Evolutionary conservation across 2,888 invertebrate species (phyloP).

Genomic region (Bimastos eiseni): DNA sequence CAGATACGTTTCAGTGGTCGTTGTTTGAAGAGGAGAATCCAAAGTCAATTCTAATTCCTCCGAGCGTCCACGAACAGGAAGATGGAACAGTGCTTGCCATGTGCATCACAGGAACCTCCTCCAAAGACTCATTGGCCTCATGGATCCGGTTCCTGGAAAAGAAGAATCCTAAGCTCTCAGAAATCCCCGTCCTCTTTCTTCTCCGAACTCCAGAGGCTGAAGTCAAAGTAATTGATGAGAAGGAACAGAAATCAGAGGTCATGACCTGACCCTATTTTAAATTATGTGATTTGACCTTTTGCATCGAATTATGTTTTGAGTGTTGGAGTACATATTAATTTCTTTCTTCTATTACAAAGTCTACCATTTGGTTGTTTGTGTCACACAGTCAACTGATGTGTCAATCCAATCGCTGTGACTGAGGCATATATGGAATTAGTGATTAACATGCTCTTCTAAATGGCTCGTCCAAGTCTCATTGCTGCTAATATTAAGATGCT

Average conservation of each 20-base stretch:
- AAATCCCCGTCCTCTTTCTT: constrained; percentile 83
- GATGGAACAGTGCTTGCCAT: constrained; percentile 85
- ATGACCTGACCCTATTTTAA: background rate
- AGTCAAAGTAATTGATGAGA: constrained; percentile 13
- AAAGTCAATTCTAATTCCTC: constrained; percentile 60
- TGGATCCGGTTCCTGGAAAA: constrained; percentile 71
- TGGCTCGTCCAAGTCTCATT: background rate
- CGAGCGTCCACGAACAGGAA: constrained; percentile 85
- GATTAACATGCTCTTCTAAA: background rate
- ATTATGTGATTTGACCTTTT: background rate
- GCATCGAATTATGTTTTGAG: background rate
- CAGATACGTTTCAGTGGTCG: constrained; percentile 42
- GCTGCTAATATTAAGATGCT: too few relatives aligned
- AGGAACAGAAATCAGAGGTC: background rate
- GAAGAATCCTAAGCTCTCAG: constrained; percentile 73
- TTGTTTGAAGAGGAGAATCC: constrained; percentile 49
- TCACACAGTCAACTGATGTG: too few relatives aligned
- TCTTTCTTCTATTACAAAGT: background rate
- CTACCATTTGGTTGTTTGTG: too few relatives aligned
- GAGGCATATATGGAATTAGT: background rate
- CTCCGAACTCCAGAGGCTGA: constrained; percentile 31
- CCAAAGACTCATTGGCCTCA: constrained; percentile 83
- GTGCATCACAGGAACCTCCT: constrained; percentile 86
- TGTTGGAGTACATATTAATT: background rate
- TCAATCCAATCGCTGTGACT: too few relatives aligned